These are phyloP conservation scores for Phorcus lineatus DNA, from an alignment of 2,888 invertebrate genomes.

Conservation along the genomic window DNA sequence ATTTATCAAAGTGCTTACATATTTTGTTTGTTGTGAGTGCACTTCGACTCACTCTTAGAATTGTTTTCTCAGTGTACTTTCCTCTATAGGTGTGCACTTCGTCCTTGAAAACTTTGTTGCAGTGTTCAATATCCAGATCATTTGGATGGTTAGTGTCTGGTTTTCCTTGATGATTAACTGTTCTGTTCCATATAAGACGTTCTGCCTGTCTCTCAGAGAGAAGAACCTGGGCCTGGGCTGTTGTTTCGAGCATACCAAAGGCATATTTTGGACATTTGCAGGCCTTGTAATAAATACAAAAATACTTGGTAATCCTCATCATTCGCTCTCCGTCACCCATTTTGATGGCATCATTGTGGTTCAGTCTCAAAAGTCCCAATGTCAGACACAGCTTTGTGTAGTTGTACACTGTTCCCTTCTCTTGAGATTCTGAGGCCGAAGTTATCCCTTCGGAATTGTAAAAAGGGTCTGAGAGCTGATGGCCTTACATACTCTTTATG, in stretches of 20 bases:
- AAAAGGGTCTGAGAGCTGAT: no score
- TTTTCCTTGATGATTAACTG: constrained; percentile 38
- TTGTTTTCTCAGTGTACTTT: constrained; percentile 35
- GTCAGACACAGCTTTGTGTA: constrained; percentile 26
- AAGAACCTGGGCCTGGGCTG: constrained; percentile 31
- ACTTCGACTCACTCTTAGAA: constrained; percentile 34
- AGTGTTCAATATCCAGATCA: constrained; percentile 42
- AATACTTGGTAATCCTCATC: constrained; percentile 31
- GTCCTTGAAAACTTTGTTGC: constrained; percentile 40
- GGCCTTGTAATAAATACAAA: constrained; percentile 24
- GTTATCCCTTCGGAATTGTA: no score
- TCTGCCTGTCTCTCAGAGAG: constrained; percentile 30
- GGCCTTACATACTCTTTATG: no score
- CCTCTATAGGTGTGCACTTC: constrained; percentile 37
- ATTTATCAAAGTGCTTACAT: neutral
- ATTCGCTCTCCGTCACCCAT: constrained; percentile 39
- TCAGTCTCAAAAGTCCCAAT: constrained; percentile 29
- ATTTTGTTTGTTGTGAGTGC: neutral
- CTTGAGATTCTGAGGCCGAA: no score
- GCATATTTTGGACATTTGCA: constrained; percentile 40
- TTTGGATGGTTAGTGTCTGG: constrained; percentile 39
- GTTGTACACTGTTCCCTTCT: neutral
- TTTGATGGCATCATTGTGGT: constrained; percentile 37
- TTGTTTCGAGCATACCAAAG: constrained; percentile 38
- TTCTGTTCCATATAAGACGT: constrained; percentile 38